A percentile compares a stretch with the other conserved stretches of the same genome.
Conservation (phyloP, 2,888 invertebrate species). For the Folsomia manolachei region DNA sequence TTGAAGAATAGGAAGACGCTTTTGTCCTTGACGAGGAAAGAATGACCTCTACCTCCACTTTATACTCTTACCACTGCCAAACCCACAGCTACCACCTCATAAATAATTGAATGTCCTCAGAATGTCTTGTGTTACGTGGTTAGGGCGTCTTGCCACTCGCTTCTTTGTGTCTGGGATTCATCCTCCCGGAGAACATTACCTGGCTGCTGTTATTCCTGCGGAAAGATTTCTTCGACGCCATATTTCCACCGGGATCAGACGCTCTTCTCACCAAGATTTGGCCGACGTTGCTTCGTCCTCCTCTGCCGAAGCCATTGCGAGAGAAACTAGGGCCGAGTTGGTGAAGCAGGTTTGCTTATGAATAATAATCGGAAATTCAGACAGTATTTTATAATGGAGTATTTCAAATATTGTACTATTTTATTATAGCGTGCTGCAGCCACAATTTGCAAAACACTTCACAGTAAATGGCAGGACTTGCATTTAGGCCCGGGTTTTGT, state of each 20-base stretch:
- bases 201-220: constrained; percentile 32
- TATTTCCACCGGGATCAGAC: neutral
- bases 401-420: too few relatives aligned
- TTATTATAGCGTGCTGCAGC: constrained; percentile 14
- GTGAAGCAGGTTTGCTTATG: neutral
- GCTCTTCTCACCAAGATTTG: neutral
- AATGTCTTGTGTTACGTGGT: constrained; percentile 49
- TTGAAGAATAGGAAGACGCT: too few relatives aligned
- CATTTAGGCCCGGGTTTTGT: constrained; percentile 47
- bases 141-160: constrained; percentile 45
- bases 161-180: constrained; percentile 44
- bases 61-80: too few relatives aligned
- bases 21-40: too few relatives aligned
- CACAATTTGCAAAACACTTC: constrained; percentile 42
- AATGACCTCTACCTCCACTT: too few relatives aligned
- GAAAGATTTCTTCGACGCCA: constrained; percentile 15
- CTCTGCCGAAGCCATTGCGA: neutral
- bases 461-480: constrained; percentile 44
- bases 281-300: neutral
- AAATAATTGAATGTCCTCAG: too few relatives aligned
- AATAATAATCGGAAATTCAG: too few relatives aligned
- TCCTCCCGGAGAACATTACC: constrained; percentile 35
- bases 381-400: too few relatives aligned
- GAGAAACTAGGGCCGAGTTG: constrained; percentile 13
- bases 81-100: too few relatives aligned